Evolutionary conservation across 2,113 vertebrate genomes (phyloP), one percentile per base, ranked within the genome.

Genomic region (Pleuronectes platessa): DNA sequence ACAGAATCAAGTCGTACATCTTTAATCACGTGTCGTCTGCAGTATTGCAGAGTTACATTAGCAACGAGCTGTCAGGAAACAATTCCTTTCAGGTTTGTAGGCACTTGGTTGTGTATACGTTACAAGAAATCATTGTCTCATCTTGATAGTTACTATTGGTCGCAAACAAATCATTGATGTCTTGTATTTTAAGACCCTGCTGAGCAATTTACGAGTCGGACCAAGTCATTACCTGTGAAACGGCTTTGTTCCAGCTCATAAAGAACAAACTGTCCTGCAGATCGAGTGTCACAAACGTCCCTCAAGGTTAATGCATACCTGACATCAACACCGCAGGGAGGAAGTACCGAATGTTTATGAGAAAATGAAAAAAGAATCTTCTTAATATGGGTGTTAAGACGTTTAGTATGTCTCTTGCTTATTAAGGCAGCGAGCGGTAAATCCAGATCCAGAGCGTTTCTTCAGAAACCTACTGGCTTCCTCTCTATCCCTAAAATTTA

Each of bases 171-270:
- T 42, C 40, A 42, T 42, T 42, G 40, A 37, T 59, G 59, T 74
- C 60, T 76, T 27, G 45, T 7, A 26, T 81, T 81, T 79, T 81
- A 21, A 42, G 40, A 42, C 40, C 31, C 31, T 31, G 31, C 31
- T 31, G 6, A 31, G 31, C 31, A 31, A 31, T 31, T 31, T 31
- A 31, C 23, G 40, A 58, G 42, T 61, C 63, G 54, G 27, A 77
- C 56, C 3, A 86, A 74, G 73, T 60, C 49, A 82, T 20, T 69
- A 67, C 78, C 76, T 88, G 79, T 83, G 76, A 88, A 89, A 83
- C 72, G 61, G 21, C 31, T 72, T 77, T 69, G 71, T 75, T 81
- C 71, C 79, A 71, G 60, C 62, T 70, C 74, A 66, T 84, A 81
- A 82, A 85, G 13, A 64, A 63, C 17, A 49, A 63, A 74, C 67